A percentile compares a stretch with the other conserved stretches of the same genome.
phyloP scores from a whole-genome alignment of 1,140 invertebrate species.

The Scaptomyza graminum region DNA sequence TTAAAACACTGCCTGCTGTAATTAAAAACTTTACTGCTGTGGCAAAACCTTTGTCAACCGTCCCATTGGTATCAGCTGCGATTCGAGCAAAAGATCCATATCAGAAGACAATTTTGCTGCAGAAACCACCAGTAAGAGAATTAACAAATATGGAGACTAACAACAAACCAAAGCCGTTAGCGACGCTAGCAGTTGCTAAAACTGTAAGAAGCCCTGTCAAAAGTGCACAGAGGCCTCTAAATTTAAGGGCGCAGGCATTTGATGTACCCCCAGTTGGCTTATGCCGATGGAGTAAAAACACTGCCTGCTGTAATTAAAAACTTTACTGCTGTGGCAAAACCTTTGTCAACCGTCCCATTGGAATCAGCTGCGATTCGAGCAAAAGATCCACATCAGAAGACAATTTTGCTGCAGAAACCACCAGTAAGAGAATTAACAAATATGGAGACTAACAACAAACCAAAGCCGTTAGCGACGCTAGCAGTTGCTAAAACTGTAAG shows the following conservation, averaged over 20 bases:
- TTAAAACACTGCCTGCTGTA: too few relatives aligned
- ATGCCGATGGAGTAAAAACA: not conserved
- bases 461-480: too few relatives aligned
- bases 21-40: too few relatives aligned
- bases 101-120: too few relatives aligned
- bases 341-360: not conserved
- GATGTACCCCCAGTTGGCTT: not conserved
- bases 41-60: too few relatives aligned
- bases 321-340: not conserved
- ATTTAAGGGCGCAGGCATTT: not conserved
- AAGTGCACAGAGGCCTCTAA: not conserved
- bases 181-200: not conserved
- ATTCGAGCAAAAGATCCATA: too few relatives aligned
- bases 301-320: not conserved
- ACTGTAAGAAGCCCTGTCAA: not conserved
- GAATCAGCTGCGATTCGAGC: not conserved
- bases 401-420: not conserved
- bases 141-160: not conserved
- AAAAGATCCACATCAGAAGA: not conserved
- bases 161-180: not conserved
- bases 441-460: not conserved
- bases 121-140: not conserved
- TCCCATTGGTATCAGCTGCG: too few relatives aligned
- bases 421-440: not conserved
- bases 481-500: too few relatives aligned